Evolutionary conservation across 1,140 invertebrate genomes (phyloP).

Genomic region (Neodiprion virginianus): DNA sequence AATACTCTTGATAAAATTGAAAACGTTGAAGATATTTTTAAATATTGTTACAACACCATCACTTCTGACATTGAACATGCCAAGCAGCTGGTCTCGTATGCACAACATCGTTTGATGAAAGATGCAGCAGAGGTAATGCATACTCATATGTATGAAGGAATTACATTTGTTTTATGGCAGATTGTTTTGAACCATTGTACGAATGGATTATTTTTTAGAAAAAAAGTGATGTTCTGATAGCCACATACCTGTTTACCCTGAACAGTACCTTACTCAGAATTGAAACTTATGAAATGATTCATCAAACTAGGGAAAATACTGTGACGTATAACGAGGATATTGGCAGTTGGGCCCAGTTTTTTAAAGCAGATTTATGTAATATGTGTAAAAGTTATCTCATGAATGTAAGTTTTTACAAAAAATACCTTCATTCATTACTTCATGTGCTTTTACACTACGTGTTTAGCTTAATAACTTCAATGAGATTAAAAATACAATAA

Average conservation of each 20-base stretch:
- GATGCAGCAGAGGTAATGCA: slow-evolving; percentile 34
- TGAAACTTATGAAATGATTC: slow-evolving; percentile 50
- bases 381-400: slow-evolving; percentile 43
- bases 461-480: too few species aligned
- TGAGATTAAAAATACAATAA: too few species aligned
- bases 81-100: slow-evolving; percentile 43
- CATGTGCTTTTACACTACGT: too few species aligned
- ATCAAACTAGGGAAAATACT: slow-evolving; percentile 21
- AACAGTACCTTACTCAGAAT: slow-evolving; percentile 43
- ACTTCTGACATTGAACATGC: slow-evolving; percentile 43
- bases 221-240: slow-evolving; percentile 20
- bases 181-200: neutral
- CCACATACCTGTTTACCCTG: slow-evolving; percentile 32
- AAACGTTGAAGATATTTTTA: slow-evolving; percentile 47
- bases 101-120: slow-evolving; percentile 40
- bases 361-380: slow-evolving; percentile 41
- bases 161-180: neutral
- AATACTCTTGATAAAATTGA: slow-evolving; percentile 44
- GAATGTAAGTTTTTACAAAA: slow-evolving; percentile 33
- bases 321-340: slow-evolving; percentile 25
- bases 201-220: neutral
- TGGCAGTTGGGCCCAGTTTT: slow-evolving; percentile 50
- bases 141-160: neutral
- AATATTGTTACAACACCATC: slow-evolving; percentile 53
- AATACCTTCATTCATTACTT: too few species aligned